Conservation (phyloP, 2,888 invertebrate species). For the Pseudoips prasinana region DNA sequence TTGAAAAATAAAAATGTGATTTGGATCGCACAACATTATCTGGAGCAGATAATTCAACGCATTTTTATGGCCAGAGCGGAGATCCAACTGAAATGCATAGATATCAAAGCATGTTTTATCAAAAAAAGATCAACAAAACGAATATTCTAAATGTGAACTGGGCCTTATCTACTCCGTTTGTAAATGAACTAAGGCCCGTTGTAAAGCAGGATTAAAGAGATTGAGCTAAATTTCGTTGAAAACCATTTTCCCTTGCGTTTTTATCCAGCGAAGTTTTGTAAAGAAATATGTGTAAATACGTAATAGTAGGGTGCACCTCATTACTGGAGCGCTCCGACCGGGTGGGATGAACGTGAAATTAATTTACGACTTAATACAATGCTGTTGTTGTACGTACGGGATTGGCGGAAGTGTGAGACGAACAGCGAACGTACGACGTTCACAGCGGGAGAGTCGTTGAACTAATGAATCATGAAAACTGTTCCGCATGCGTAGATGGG, state of each 20-base stretch:
- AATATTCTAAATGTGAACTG: slow-evolving; percentile 46
- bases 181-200: slow-evolving; percentile 55
- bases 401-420: slow-evolving; percentile 11
- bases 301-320: slow-evolving; percentile 45
- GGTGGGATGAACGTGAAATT: slow-evolving; percentile 54
- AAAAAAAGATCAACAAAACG: slow-evolving; percentile 48
- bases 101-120: slow-evolving; percentile 39
- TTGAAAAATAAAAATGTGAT: slow-evolving; percentile 15
- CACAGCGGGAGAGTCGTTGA: slow-evolving; percentile 4
- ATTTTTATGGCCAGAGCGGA: slow-evolving; percentile 14
- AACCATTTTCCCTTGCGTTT: slow-evolving; percentile 31
- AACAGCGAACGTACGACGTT: slow-evolving; percentile 1
- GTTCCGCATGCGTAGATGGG: slow-evolving; percentile 3
- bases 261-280: slow-evolving; percentile 27
- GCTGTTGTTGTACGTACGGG: slow-evolving; percentile 28
- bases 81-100: slow-evolving; percentile 36
- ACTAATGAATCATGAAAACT: slow-evolving; percentile 17
- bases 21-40: slow-evolving; percentile 7
- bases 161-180: slow-evolving; percentile 48
- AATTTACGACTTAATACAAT: slow-evolving; percentile 67
- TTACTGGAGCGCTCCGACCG: slow-evolving; percentile 38
- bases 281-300: slow-evolving; percentile 50
- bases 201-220: slow-evolving; percentile 54
- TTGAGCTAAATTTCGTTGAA: slow-evolving; percentile 30
- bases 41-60: slow-evolving; percentile 17